Evolutionary conservation across 1,140 invertebrate species (phyloP).

Genomic region (Trichomalopsis sarcophagae): DNA sequence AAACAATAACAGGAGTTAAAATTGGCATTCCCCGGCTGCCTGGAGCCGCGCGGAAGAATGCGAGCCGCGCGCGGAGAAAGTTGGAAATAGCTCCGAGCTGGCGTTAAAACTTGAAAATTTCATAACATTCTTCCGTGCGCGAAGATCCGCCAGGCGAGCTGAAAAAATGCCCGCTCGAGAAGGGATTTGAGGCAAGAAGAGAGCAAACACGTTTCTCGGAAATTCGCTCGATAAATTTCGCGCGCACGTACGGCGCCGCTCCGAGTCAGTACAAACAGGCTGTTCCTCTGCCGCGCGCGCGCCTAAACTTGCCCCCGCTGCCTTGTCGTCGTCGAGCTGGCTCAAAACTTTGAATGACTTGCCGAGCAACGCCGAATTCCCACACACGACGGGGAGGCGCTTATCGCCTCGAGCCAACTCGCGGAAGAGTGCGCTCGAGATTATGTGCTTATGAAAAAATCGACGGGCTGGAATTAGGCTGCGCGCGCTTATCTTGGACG

Average conservation of each 20-base stretch:
- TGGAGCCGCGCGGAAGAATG: too few species aligned
- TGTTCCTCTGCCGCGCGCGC: not conserved
- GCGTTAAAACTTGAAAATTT: constrained; percentile 1
- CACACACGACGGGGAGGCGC: not conserved
- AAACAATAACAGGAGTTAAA: not conserved
- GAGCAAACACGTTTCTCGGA: constrained; percentile 17
- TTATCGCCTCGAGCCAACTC: constrained; percentile 35
- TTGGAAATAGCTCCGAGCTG: not conserved
- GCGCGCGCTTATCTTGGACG: constrained; percentile 26
- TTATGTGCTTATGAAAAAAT: constrained; percentile 6
- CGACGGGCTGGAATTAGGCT: too few species aligned
- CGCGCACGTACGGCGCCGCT: not conserved
- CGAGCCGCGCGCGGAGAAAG: not conserved
- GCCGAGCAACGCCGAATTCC: constrained; percentile 29
- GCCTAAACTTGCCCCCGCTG: constrained; percentile 21
- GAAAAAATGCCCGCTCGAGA: not conserved
- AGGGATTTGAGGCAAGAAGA: not conserved
- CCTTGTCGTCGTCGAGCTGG: not conserved
- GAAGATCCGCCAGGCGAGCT: not conserved
- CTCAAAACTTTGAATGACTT: constrained; percentile 48
- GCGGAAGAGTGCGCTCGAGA: too few species aligned
- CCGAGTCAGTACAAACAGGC: constrained; percentile 37
- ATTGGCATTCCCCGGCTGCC: not conserved
- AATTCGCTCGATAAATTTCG: constrained; percentile 34
- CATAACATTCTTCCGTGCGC: not conserved